Conservation (phyloP, 2,888 invertebrate genomes). For the Aspidiotus destructor region DNA sequence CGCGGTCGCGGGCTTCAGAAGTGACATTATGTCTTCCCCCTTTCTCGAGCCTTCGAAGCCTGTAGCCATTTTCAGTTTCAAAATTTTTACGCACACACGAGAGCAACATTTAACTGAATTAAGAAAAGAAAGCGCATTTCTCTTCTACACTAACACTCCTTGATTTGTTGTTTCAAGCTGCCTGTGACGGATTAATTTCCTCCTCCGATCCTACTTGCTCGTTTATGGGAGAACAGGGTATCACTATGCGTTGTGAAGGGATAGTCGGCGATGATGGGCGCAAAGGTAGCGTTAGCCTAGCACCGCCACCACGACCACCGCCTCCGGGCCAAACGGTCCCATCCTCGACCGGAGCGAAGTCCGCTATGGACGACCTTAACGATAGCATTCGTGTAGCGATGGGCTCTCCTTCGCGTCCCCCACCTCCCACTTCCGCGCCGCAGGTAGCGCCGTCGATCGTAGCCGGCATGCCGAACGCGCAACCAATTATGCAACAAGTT, state of each 20-base stretch:
- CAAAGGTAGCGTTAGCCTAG: constrained; percentile 37
- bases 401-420: constrained; percentile 41
- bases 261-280: constrained; percentile 40
- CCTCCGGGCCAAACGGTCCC: constrained; percentile 34
- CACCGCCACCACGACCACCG: constrained; percentile 44
- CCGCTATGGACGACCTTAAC: constrained; percentile 59
- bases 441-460: constrained; percentile 9
- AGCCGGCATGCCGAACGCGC: constrained; percentile 1
- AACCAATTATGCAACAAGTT: constrained; percentile 14
- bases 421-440: constrained; percentile 35
- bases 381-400: constrained; percentile 59
- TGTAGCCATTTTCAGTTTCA: too few species aligned
- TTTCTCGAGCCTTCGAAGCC: too few species aligned
- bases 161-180: constrained; percentile 41
- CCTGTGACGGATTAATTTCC: constrained; percentile 42
- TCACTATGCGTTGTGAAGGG: constrained; percentile 41
- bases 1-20: background rate
- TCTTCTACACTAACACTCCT: too few species aligned
- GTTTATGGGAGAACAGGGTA: too few species aligned
- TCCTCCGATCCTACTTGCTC: constrained; percentile 24
- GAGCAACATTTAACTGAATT: too few species aligned
- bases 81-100: too few species aligned
- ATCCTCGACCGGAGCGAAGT: constrained; percentile 43
- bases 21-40: too few species aligned
- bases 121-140: too few species aligned